Conservation (phyloP, 2,113 vertebrate species). For the Mus pahari region DNA sequence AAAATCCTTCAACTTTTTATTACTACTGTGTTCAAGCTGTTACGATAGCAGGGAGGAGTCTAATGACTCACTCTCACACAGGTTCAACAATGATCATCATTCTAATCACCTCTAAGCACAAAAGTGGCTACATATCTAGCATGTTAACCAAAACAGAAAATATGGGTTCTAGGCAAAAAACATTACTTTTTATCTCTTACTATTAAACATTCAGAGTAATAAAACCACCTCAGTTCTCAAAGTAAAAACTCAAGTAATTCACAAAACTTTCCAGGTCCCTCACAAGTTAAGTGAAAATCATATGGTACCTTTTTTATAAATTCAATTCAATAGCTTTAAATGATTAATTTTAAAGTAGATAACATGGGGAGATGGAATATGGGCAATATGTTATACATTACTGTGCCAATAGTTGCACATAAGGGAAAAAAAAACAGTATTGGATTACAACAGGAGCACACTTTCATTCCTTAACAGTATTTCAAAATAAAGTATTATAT, state of each 20-base stretch:
- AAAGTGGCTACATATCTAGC: background rate
- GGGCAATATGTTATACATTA: background rate
- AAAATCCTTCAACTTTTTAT: slow-evolving; percentile 32
- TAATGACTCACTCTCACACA: slow-evolving; percentile 25
- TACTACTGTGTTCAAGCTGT: slow-evolving; percentile 23
- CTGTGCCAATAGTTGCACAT: slow-evolving; percentile 1
- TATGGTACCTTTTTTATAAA: slow-evolving; percentile 35
- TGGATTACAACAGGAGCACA: background rate
- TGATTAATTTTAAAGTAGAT: background rate
- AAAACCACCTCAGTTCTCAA: background rate
- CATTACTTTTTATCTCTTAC: slow-evolving; percentile 38
- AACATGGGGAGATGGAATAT: slow-evolving; percentile 29
- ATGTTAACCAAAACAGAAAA: slow-evolving; percentile 18
- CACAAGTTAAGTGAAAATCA: slow-evolving; percentile 51
- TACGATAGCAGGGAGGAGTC: background rate
- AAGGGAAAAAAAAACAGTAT: background rate
- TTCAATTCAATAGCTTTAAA: slow-evolving; percentile 47
- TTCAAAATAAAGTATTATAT: slow-evolving; percentile 37
- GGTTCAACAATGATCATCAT: slow-evolving; percentile 3
- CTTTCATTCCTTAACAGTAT: slow-evolving; percentile 48
- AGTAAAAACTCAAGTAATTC: slow-evolving; percentile 51
- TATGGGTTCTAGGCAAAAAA: slow-evolving; percentile 34
- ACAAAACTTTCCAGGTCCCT: slow-evolving; percentile 25
- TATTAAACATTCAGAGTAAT: slow-evolving; percentile 26
- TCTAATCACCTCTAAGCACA: background rate